Conservation (phyloP, 2,797 vertebrate species). For the Columba guinea region DNA sequence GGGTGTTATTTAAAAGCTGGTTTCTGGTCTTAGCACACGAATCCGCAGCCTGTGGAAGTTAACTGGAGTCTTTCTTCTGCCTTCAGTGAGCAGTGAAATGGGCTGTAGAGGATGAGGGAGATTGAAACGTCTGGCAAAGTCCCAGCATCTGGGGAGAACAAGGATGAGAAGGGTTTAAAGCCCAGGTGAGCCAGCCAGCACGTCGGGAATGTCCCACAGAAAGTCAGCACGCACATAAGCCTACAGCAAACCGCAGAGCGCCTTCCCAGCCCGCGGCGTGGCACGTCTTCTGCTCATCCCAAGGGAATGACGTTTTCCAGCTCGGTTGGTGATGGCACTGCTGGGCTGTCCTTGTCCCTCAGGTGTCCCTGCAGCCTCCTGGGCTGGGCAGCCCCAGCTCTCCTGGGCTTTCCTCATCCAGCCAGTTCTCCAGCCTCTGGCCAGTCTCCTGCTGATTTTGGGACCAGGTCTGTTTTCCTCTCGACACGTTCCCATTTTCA, state of each 20-base stretch:
- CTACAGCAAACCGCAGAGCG: neutral
- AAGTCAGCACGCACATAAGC: fast-evolving
- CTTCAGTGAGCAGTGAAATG: neutral
- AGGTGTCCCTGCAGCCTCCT: neutral
- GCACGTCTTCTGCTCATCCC: neutral
- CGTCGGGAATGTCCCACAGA: fast-evolving
- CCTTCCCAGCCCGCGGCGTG: neutral
- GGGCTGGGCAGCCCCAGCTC: neutral
- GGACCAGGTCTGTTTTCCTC: neutral
- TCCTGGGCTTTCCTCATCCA: neutral
- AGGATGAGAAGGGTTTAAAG: neutral
- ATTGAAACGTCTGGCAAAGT: neutral
- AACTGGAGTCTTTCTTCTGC: neutral
- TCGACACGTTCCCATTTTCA: neutral
- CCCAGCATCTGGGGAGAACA: neutral
- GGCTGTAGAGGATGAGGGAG: neutral
- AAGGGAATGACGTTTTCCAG: neutral
- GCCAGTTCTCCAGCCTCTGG: neutral
- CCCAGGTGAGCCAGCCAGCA: neutral
- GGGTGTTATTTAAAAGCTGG: neutral
- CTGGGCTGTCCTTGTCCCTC: neutral
- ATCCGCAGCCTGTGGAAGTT: neutral
- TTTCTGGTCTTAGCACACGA: neutral
- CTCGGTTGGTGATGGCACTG: neutral
- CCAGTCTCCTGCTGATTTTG: neutral